These are phyloP conservation scores for Oophaga sylvatica DNA, from an alignment of 2,797 vertebrate genomes.

Conservation along the genomic window DNA sequence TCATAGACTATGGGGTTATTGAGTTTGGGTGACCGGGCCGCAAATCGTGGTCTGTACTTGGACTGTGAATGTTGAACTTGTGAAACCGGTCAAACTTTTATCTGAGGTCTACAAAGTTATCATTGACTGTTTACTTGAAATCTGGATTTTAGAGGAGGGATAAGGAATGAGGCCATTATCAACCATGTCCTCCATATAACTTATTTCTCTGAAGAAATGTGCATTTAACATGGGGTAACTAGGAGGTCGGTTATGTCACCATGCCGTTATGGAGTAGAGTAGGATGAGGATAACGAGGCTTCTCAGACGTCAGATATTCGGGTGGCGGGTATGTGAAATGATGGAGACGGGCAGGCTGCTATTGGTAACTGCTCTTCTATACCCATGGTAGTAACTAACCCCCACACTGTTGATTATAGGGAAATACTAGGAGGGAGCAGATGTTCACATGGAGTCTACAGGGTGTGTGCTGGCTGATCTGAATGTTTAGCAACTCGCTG, in stretches of 20 bases:
- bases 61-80: too few species aligned
- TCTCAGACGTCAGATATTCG: not conserved
- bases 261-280: not conserved
- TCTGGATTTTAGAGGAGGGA: not conserved
- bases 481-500: not conserved
- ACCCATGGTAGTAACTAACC: not conserved
- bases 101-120: not conserved
- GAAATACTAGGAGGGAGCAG: not conserved
- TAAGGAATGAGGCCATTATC: not conserved
- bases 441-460: slow-evolving; percentile 17
- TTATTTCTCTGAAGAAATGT: not conserved
- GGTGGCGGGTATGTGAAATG: not conserved
- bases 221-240: too few species aligned
- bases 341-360: not conserved
- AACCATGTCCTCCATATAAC: not conserved
- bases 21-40: too few species aligned
- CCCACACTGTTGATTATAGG: not conserved
- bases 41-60: too few species aligned
- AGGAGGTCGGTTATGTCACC: not conserved
- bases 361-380: not conserved
- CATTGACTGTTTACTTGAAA: not conserved
- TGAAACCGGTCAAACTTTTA: too few species aligned
- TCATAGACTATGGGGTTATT: too few species aligned
- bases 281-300: not conserved
- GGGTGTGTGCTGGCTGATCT: not conserved